Evolutionary conservation across 2,888 invertebrate species (phyloP).

Genomic region (Amphiduros pacificus): DNA sequence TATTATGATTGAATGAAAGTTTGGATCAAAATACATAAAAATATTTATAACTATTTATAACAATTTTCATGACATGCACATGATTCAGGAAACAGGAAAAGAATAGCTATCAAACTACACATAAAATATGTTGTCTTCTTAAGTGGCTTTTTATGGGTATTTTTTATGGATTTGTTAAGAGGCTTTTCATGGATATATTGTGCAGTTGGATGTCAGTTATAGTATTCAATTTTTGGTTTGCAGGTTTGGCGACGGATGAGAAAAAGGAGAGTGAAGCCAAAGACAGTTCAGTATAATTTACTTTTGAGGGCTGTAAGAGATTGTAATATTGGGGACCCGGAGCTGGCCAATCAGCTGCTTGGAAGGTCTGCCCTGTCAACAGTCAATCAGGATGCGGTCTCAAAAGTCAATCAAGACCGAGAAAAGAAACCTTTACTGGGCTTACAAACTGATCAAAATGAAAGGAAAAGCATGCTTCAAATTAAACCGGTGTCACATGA

Average conservation of each 20-base stretch:
- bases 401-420: not conserved
- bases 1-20: too few species aligned
- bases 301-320: slow-evolving; percentile 79
- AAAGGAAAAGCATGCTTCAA: not conserved
- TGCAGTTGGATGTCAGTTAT: too few species aligned
- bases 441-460: not conserved
- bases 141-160: too few species aligned
- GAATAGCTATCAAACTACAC: too few species aligned
- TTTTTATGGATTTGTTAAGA: too few species aligned
- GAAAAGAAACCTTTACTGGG: too few species aligned
- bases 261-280: slow-evolving; percentile 69
- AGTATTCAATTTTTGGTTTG: slow-evolving; percentile 13
- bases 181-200: too few species aligned
- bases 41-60: too few species aligned
- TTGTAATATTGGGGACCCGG: slow-evolving; percentile 71
- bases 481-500: not conserved
- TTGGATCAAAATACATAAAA: too few species aligned
- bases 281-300: slow-evolving; percentile 77
- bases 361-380: not conserved
- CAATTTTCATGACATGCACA: too few species aligned
- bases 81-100: too few species aligned
- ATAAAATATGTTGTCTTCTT: too few species aligned
- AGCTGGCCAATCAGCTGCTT: slow-evolving; percentile 11
- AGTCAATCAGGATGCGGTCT: not conserved
- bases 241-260: slow-evolving; percentile 83